These are phyloP conservation scores for Sialia sialis DNA, from an alignment of 2,113 vertebrate genomes.

Conservation along the genomic window DNA sequence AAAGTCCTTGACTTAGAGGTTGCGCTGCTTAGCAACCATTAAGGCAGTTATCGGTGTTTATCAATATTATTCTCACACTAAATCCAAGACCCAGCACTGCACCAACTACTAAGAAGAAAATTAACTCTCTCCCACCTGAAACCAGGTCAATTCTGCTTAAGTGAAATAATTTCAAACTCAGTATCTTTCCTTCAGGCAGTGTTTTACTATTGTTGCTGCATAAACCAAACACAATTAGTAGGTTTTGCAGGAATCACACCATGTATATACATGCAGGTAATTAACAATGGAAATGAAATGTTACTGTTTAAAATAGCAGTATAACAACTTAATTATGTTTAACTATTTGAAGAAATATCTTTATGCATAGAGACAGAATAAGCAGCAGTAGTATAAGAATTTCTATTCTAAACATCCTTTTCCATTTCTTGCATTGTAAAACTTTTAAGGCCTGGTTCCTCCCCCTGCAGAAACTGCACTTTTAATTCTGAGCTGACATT, in stretches of 20 bases:
- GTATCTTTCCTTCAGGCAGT: not conserved
- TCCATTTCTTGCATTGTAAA: not conserved
- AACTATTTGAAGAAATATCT: not conserved
- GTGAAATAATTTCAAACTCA: not conserved
- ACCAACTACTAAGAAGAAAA: not conserved
- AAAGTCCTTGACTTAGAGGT: not conserved
- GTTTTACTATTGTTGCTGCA: not conserved
- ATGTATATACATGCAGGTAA: not conserved
- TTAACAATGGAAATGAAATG: constrained; percentile 21
- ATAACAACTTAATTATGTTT: not conserved
- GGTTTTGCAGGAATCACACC: not conserved
- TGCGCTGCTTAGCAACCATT: not conserved
- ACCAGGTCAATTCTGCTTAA: not conserved
- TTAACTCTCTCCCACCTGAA: not conserved
- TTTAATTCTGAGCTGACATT: not conserved
- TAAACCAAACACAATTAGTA: not conserved
- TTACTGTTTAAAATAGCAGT: not conserved
- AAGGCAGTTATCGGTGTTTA: not conserved
- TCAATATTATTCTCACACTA: not conserved
- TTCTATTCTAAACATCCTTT: not conserved
- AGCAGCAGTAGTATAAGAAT: not conserved
- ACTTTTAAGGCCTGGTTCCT: not conserved
- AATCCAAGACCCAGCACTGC: not conserved
- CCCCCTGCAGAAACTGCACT: not conserved
- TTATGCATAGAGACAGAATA: not conserved